Base-by-base conservation (phyloP, 2,797 vertebrate species). In the Cheirogaleus major region DNA sequence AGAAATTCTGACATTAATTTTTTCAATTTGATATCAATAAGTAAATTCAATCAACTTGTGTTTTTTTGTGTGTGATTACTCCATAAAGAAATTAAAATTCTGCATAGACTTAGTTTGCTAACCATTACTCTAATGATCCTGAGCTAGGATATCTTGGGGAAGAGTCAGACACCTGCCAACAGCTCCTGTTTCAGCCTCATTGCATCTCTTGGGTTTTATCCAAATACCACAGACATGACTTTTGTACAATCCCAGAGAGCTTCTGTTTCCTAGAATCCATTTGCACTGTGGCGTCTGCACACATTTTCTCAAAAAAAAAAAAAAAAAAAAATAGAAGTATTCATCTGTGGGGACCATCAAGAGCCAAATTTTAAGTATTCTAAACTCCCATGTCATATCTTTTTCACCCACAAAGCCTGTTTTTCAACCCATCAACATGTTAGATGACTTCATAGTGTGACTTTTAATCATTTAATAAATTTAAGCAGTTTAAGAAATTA, bases 401-500 rank as follows among this genome's bases (percentile, higher is more conserved):
- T 96, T 59, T 75, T 61, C 22, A 69, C 25, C 12, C 45, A 41
- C 4, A 80, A 70, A n/a, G 14, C 5, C 48, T 50, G 18, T 75
- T 93, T 78, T 93, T 78, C 43, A 69, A 13, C 12, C 32, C 27
- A 65, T 52, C 22, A 65, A 14, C 15, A 79, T 63, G 20, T 90
- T 65, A 50, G 55, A 52, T 83, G 41, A 50, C n/a, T 91, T 91
- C 38, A 38, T 65, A 61, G 1, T 67, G 1, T 91, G 32, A 65
- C 10, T 70, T 95, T 91, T 48, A 76, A 91, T 57, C 12, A 75
- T 52, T 70, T 81, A 72, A 70, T 35, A 89, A 41, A 72, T 89
- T 48, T 61, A 91, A 84, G n/a, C 18, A 88, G 25, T 84, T 93
- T 88, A 95, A 67, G 12, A 80, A 81, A 91, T 89, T 65, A 12